Percentiles rank a stretch among this genome's conserved stretches.
Evolutionary conservation across 2,888 invertebrate species (phyloP).

Genomic region (Parnassius glacialis): DNA sequence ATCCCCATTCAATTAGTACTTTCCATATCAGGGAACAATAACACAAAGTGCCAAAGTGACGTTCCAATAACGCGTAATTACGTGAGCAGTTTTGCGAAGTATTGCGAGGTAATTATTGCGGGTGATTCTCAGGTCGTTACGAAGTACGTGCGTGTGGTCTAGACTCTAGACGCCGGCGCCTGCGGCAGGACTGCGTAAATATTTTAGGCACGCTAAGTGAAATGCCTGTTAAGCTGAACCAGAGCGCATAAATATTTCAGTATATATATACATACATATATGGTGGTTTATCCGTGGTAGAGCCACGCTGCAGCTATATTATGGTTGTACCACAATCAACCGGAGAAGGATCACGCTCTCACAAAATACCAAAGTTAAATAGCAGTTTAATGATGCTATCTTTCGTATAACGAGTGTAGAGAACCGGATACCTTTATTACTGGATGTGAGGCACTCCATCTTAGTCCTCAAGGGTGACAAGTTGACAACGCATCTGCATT

Average conservation of each 20-base stretch:
- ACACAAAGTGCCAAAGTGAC: constrained; percentile 24
- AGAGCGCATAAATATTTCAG: neutral
- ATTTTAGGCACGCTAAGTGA: constrained; percentile 19
- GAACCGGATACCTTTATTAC: too few species aligned
- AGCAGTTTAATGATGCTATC: too few species aligned
- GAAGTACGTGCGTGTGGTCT: constrained; percentile 19
- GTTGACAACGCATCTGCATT: too few species aligned
- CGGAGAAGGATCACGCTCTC: too few species aligned
- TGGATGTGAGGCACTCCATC: too few species aligned
- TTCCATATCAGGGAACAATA: neutral
- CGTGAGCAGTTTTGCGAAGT: constrained; percentile 15
- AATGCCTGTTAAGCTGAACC: constrained; percentile 4
- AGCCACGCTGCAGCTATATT: too few species aligned
- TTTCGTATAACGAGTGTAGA: too few species aligned
- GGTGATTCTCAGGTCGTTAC: constrained; percentile 9
- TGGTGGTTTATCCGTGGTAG: too few species aligned
- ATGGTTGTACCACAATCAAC: too few species aligned
- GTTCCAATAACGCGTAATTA: neutral
- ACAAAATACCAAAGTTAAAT: too few species aligned
- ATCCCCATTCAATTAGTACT: neutral
- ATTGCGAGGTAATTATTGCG: constrained; percentile 8
- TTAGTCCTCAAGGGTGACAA: too few species aligned
- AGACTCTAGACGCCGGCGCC: constrained; percentile 25
- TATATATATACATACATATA: too few species aligned
- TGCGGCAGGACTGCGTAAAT: constrained; percentile 5